phyloP scores from a whole-genome alignment of 2,113 vertebrate genomes.

The Aegypius monachus region DNA sequence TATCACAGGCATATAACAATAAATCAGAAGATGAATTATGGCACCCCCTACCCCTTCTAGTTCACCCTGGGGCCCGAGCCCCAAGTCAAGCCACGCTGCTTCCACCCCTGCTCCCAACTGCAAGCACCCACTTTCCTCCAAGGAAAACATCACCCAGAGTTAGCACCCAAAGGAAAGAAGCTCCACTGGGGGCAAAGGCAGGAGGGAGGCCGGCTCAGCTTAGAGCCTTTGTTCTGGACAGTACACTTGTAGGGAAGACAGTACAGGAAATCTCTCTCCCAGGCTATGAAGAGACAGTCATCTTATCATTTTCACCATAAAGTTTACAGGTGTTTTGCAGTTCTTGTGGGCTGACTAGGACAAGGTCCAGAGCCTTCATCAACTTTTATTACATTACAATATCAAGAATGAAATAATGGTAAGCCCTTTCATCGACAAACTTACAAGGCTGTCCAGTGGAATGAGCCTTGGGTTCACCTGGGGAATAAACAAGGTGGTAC shows the following conservation, averaged over 20 bases:
- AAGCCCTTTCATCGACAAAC: neutral
- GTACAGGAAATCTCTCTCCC: neutral
- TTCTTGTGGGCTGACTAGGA: neutral
- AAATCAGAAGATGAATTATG: neutral
- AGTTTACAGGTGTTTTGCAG: neutral
- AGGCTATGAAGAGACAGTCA: neutral
- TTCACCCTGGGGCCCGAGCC: fast-evolving
- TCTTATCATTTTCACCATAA: neutral
- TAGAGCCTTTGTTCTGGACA: neutral
- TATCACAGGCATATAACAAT: neutral
- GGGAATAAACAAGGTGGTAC: neutral
- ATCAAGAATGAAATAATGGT: neutral
- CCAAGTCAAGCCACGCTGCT: fast-evolving
- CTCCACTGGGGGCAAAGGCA: neutral
- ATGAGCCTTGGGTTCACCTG: neutral
- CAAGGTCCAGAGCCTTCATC: neutral
- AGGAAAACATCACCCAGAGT: neutral
- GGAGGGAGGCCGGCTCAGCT: neutral
- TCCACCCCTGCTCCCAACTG: neutral
- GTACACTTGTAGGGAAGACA: neutral
- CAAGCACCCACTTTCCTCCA: neutral
- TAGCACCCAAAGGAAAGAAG: neutral
- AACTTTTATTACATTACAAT: neutral
- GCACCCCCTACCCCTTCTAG: neutral
- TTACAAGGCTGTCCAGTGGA: neutral